Evolutionary conservation across 2,113 vertebrate species (phyloP), one percentile per base, ranked within the genome.

Genomic region (Nannospalax galili): DNA sequence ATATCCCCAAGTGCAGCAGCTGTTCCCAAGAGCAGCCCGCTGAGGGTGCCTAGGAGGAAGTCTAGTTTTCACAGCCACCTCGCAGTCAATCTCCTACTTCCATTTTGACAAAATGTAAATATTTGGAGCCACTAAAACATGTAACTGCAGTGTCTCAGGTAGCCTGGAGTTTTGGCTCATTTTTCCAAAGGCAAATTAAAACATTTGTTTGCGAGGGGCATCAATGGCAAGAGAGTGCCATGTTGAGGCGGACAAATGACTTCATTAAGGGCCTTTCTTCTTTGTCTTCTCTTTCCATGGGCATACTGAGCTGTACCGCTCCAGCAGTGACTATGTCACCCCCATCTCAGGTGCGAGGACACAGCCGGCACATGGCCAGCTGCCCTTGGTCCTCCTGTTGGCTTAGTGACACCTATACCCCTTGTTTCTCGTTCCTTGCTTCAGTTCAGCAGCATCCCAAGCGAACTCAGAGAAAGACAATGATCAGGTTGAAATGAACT

Each of bases 71-170:
- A 91, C n/a, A 95, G 32, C 1, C 6, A 28, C 30, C 45, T 35
- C 52, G 45, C 92, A 96, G 85, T 94, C 88, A 94, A 84, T 88
- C 67, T 93, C 93, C 79, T 77, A 87, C 84, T 97, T 97, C n/a
- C 60, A 45, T 91, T 97, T 94, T 87, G 90, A 94, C 81, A 96
- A 97, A 96, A 84, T 42, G 93, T 74, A 95, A 79, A 85, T 80
- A 87, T 91, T 87, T 72, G 81, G 67, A 64, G 35, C 56, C 65
- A 62, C 62, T 90, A 88, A 82, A 93, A 94, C 82, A 91, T 30
- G 20, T 69, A 93, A 88, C 67, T 30, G 62, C 30, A 73, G 69
- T 37, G 82, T 94, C 73, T 93, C 60, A 89, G 81, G 77, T 94
- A 92, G 84, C 58, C 90, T 84, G 60, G 74, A 64, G 70, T 84